These are phyloP conservation scores for Datnioides undecimradiatus DNA, from an alignment of 2,113 vertebrate species.

Conservation along the genomic window DNA sequence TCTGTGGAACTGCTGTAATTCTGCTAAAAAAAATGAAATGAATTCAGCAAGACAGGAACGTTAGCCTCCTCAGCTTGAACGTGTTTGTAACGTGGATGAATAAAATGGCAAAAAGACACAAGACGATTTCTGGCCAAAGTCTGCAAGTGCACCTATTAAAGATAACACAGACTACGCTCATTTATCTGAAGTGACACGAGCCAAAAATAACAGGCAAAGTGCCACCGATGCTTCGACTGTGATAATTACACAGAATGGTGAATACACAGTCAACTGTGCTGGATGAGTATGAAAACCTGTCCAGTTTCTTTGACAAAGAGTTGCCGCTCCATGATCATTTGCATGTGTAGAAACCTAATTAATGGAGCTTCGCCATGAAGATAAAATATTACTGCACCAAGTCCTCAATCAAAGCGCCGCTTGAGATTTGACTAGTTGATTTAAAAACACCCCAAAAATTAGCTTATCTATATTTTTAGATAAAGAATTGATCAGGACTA, in stretches of 20 bases:
- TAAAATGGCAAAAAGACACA: constrained; percentile 26
- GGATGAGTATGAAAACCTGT: constrained; percentile 3
- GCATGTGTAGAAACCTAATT: not conserved
- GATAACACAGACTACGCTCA: constrained; percentile 22
- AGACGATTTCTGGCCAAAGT: constrained; percentile 20
- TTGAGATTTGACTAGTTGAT: not conserved
- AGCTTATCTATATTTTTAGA: not conserved
- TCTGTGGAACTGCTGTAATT: not conserved
- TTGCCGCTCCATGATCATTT: not conserved
- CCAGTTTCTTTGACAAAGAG: not conserved
- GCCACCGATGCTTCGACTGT: constrained; percentile 34
- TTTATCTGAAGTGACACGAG: constrained; percentile 16
- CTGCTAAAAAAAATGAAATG: constrained; percentile 3
- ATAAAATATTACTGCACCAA: not conserved
- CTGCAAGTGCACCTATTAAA: constrained; percentile 28
- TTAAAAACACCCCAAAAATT: not conserved
- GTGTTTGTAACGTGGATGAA: constrained; percentile 26
- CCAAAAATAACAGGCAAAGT: constrained; percentile 29
- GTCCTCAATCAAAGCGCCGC: not conserved
- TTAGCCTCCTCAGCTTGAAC: constrained; percentile 1
- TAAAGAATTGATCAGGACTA: not conserved
- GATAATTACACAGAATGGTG: constrained; percentile 37
- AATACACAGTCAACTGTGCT: constrained; percentile 17
- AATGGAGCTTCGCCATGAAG: not conserved
- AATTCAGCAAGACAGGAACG: not conserved